phyloP scores from a whole-genome alignment of 1,140 invertebrate genomes.

The Lordiphosa mommai region DNA sequence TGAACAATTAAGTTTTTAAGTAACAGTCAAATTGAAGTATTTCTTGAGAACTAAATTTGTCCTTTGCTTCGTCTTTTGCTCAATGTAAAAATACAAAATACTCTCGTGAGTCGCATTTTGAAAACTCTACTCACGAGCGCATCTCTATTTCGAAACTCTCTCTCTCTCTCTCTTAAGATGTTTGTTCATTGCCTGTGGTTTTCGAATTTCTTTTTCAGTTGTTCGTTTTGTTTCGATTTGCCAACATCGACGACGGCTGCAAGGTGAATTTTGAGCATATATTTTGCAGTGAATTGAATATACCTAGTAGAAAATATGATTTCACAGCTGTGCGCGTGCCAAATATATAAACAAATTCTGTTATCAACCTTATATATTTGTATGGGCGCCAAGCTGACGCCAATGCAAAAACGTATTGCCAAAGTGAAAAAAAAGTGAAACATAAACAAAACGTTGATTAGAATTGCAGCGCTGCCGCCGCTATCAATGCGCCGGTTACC shows the following conservation, averaged over 20 bases:
- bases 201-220: slow-evolving; percentile 27
- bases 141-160: too few relatives aligned
- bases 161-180: too few relatives aligned
- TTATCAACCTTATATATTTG: slow-evolving; percentile 50
- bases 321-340: slow-evolving; percentile 46
- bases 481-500: slow-evolving; percentile 63
- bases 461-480: slow-evolving; percentile 14
- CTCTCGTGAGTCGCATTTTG: too few relatives aligned
- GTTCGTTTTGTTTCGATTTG: slow-evolving; percentile 57
- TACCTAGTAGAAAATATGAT: slow-evolving; percentile 21
- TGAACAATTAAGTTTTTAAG: too few relatives aligned
- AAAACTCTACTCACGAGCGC: too few relatives aligned
- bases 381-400: slow-evolving; percentile 45
- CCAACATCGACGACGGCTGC: slow-evolving; percentile 51
- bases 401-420: slow-evolving; percentile 31
- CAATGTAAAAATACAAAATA: too few relatives aligned
- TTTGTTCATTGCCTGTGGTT: not conserved
- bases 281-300: slow-evolving; percentile 10
- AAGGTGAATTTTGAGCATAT: slow-evolving; percentile 43
- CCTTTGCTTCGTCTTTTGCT: too few relatives aligned
- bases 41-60: too few relatives aligned
- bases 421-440: slow-evolving; percentile 54
- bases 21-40: too few relatives aligned
- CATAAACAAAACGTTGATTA: slow-evolving; percentile 72
- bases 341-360: slow-evolving; percentile 36